Percentiles rank a stretch among this genome's conserved stretches.
Conservation (phyloP, 53 echinoderm and acorn worm genomes). For the Stichopus horrens region DNA sequence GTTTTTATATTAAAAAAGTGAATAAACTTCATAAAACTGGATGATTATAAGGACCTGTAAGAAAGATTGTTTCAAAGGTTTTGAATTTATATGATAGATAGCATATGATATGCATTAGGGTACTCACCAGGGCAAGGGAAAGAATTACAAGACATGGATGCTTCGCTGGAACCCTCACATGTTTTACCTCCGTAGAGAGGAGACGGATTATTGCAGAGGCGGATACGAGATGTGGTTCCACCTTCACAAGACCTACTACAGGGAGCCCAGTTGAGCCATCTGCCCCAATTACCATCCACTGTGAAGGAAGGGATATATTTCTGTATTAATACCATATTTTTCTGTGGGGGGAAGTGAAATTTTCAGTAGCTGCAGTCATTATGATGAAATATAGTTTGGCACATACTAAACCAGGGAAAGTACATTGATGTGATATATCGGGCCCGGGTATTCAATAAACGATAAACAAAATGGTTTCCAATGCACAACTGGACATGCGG, state of each 20-base stretch:
- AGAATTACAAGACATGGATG: conserved; percentile 51
- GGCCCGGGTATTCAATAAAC: too few species aligned
- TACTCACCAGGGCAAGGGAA: conserved; percentile 66
- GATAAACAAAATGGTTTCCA: too few species aligned
- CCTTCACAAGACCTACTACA: conserved; percentile 68
- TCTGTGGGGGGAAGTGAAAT: not conserved
- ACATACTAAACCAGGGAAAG: too few species aligned
- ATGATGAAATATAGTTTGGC: too few species aligned
- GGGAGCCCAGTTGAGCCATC: conserved; percentile 72
- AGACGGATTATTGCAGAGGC: conserved; percentile 79
- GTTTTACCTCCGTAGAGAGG: conserved; percentile 67
- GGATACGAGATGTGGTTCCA: conserved; percentile 63
- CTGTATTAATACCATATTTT: conserved; percentile 1
- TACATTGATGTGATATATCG: too few species aligned
- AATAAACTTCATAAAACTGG: too few species aligned
- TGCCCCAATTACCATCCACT: conserved; percentile 82
- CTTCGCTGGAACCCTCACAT: conserved; percentile 57
- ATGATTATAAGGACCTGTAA: too few species aligned
- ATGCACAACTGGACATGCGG: too few species aligned
- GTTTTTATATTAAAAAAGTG: too few species aligned
- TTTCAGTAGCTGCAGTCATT: not conserved
- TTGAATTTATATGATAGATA: too few species aligned
- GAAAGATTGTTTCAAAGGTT: too few species aligned
- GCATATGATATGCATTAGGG: too few species aligned
- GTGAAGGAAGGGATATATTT: not conserved